A percentile compares a stretch with the other conserved stretches of the same genome.
phyloP scores from a whole-genome alignment of 2,888 invertebrate species.

The Piscicola geometra region DNA sequence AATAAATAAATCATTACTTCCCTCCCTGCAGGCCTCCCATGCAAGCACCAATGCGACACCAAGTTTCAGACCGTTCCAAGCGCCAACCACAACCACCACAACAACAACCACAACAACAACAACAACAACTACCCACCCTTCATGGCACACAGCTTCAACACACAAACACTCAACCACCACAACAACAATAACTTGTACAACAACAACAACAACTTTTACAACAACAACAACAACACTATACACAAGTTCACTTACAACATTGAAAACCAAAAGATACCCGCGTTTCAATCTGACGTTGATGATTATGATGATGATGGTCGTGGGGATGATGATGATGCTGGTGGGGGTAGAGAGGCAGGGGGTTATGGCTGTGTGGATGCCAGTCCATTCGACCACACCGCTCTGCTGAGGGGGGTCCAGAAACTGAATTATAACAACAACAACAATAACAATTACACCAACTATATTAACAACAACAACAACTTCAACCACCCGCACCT shows the following conservation, averaged over 20 bases:
- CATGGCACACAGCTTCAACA: background rate
- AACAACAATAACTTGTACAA: no score
- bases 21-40: background rate
- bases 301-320: background rate
- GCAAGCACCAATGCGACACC: background rate
- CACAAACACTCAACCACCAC: background rate
- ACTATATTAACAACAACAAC: background rate
- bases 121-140: background rate
- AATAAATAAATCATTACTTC: no score
- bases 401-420: background rate
- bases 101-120: background rate
- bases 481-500: background rate
- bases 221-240: background rate
- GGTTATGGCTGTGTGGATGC: background rate
- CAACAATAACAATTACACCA: background rate
- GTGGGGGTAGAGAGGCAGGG: no score
- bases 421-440: background rate
- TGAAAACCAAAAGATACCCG: background rate
- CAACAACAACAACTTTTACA: no score
- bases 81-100: background rate
- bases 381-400: background rate
- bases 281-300: background rate
- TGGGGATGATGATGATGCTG: background rate
- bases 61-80: slow-evolving; percentile 5
- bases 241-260: slow-evolving; percentile 11